Evolutionary conservation across 2,113 vertebrate genomes (phyloP), one percentile per base, ranked within the genome.

Genomic region (Emberiza fucata): DNA sequence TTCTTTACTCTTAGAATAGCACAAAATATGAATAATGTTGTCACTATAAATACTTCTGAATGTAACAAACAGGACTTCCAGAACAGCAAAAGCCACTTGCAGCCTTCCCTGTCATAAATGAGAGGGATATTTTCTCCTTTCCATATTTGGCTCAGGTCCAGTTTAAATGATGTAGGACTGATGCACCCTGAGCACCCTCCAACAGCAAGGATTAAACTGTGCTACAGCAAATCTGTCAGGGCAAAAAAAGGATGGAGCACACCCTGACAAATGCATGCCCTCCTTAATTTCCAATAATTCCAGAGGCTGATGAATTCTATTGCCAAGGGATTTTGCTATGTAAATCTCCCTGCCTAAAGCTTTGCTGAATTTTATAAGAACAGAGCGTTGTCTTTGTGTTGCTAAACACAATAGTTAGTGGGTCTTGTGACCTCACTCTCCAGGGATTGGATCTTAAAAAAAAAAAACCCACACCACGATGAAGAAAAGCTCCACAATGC

Each of bases 401-500:
- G 82, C 86, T 90, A 92, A 93, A 87, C 87, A 97, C 96, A 98
- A 97, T 96, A 90, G 97, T 94, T 97, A 91, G 88, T 88, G 91
- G 83, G 70, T 81, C 95, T 92, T 87, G 77, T 90, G 89, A 86
- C 95, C 88, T 86, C 82, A 53, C 63, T 96, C 94, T 97, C 92
- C 69, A 85, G 90, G 96, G 96, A 97, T 63, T 92, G 65, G 64
- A 53, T 86, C 97, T 97, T 96, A 93, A 9, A 96, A 97, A 68
- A 98, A 98, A 37, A 17, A 24, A 12, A 59, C 7, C 25, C 37
- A 42, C n/a, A n/a, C 10, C 80, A 85, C 94, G 94, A 95, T 76
- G 97, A 98, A 95, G 88, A 84, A 97, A 98, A 97, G 92, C 96
- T 85, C 96, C 91, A 92, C 86, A 89, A 87, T 86, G 57, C 80